phyloP scores from a whole-genome alignment of 2,888 invertebrate species.

The Dyspetes luteomarginatus region DNA sequence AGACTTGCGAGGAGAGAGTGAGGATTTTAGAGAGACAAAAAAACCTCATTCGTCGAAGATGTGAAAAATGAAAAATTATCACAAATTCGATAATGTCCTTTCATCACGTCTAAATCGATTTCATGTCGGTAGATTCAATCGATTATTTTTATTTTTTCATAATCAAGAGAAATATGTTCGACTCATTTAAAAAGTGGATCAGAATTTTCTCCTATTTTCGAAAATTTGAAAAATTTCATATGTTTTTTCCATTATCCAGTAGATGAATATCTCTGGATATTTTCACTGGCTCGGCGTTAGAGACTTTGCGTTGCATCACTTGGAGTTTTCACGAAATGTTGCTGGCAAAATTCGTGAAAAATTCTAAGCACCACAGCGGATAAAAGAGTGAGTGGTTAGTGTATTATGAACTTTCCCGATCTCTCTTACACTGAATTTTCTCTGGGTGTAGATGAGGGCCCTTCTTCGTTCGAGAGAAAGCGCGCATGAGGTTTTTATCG shows the following conservation, averaged over 20 bases:
- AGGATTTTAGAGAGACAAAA: not conserved
- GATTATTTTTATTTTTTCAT: too few relatives aligned
- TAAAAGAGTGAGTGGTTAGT: conserved; percentile 13
- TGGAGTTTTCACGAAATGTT: not conserved
- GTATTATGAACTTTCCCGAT: conserved; percentile 50
- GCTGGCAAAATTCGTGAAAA: not conserved
- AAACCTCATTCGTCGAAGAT: too few relatives aligned
- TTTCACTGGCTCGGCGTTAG: not conserved
- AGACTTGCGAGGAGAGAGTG: not conserved
- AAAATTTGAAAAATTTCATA: too few relatives aligned
- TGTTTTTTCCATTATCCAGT: too few relatives aligned
- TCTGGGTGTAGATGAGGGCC: conserved; percentile 23
- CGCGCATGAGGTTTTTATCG: conserved; percentile 70
- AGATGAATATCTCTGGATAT: too few relatives aligned
- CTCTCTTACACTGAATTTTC: conserved; percentile 52
- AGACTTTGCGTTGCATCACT: not conserved
- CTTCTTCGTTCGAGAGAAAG: conserved; percentile 51
- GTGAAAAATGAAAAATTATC: too few relatives aligned
- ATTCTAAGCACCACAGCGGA: not conserved
- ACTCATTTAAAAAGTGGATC: too few relatives aligned
- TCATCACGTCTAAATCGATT: too few relatives aligned
- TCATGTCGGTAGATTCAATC: too few relatives aligned
- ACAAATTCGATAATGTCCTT: too few relatives aligned
- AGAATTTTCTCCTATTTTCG: too few relatives aligned
- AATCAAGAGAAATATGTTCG: too few relatives aligned